These are phyloP conservation scores for Dryobota labecula DNA, from an alignment of 2,888 invertebrate species.

Conservation along the genomic window DNA sequence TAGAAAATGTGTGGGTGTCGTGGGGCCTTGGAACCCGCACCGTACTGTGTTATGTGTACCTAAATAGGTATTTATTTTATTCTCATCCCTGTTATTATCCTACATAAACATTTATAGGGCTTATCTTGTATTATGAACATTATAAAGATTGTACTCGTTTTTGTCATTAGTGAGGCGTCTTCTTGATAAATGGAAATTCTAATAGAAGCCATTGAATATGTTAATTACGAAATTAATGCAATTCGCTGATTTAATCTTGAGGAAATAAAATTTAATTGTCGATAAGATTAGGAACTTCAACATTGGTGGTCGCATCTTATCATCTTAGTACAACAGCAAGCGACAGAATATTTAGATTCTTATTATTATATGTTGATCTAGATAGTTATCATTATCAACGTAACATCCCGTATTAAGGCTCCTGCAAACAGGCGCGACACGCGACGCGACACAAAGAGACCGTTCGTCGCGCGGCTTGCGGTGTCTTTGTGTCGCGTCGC, in stretches of 20 bases:
- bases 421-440: too few species aligned
- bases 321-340: constrained; percentile 12
- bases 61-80: constrained; percentile 61
- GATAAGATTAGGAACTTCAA: constrained; percentile 24
- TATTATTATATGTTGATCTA: constrained; percentile 40
- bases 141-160: constrained; percentile 25
- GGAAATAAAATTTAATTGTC: constrained; percentile 21
- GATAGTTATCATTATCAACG: constrained; percentile 11
- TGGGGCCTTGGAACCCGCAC: constrained; percentile 77
- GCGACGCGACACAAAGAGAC: too few species aligned
- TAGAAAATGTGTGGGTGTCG: constrained; percentile 89
- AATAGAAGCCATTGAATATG: constrained; percentile 35
- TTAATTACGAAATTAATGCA: constrained; percentile 26
- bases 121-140: constrained; percentile 50
- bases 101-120: constrained; percentile 58
- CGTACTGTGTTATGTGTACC: constrained; percentile 48
- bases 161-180: constrained; percentile 20
- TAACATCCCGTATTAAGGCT: constrained; percentile 5
- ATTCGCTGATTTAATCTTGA: constrained; percentile 44
- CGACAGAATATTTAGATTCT: constrained; percentile 28
- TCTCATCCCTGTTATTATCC: constrained; percentile 35
- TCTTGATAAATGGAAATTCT: constrained; percentile 19
- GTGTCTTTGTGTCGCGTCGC: too few species aligned
- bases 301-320: constrained; percentile 45
- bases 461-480: too few species aligned